Evolutionary conservation across 2,113 vertebrate genomes (phyloP).

Genomic region (Lipophrys pholis): DNA sequence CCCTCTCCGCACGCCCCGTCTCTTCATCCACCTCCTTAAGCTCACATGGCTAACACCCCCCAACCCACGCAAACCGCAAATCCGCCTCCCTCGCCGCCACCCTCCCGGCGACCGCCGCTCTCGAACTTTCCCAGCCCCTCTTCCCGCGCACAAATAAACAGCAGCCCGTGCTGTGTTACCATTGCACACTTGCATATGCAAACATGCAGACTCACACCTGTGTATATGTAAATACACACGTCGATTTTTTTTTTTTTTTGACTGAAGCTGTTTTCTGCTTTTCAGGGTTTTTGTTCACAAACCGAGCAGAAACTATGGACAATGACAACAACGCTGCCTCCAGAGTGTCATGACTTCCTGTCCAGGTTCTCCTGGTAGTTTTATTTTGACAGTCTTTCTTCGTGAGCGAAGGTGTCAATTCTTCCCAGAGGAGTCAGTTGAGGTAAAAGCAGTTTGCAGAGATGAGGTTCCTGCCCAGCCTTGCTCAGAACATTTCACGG

Average conservation of each 20-base stretch:
- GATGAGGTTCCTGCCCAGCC: not conserved
- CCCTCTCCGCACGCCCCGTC: conserved; percentile 73
- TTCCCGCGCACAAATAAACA: conserved; percentile 70
- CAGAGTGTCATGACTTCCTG: too few species aligned
- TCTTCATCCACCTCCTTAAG: conserved; percentile 75
- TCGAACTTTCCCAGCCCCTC: conserved; percentile 68
- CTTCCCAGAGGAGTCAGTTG: not conserved
- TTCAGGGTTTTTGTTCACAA: conserved; percentile 37
- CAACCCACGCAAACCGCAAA: conserved; percentile 62
- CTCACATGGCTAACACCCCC: conserved; percentile 67
- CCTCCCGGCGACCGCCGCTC: conserved; percentile 46
- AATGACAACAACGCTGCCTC: too few species aligned
- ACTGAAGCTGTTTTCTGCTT: conserved; percentile 24
- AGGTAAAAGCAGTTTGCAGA: not conserved
- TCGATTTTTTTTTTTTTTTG: conserved; percentile 7
- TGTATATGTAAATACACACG: conserved; percentile 61
- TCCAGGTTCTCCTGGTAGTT: too few species aligned
- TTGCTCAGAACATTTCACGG: not conserved
- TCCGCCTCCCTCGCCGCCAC: conserved; percentile 58
- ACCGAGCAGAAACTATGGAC: not conserved
- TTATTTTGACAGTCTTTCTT: too few species aligned
- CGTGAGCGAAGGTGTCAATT: too few species aligned
- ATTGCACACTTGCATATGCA: conserved; percentile 58
- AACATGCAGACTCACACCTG: conserved; percentile 63
- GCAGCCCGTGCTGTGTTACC: conserved; percentile 55